phyloP scores from a whole-genome alignment of 2,888 invertebrate species.

The Drosophila parthenogenetica region DNA sequence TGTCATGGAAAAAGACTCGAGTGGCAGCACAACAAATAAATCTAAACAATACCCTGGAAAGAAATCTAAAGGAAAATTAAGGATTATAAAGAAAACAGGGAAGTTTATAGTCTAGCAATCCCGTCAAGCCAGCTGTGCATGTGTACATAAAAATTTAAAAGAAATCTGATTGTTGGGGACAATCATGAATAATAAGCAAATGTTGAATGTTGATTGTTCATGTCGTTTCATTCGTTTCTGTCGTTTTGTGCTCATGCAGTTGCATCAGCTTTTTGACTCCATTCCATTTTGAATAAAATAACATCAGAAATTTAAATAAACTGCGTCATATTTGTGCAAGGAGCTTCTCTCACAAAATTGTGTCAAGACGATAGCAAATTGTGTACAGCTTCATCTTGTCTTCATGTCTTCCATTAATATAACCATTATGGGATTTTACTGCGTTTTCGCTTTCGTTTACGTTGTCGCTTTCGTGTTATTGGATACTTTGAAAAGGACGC shows the following conservation, averaged over 20 bases:
- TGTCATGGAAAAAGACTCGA: conserved; percentile 24
- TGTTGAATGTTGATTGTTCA: conserved; percentile 53
- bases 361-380: conserved; percentile 6
- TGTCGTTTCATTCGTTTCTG: conserved; percentile 4
- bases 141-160: conserved; percentile 62
- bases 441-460: conserved; percentile 72
- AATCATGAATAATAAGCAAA: conserved; percentile 74
- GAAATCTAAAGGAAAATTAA: too few relatives aligned
- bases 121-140: not conserved
- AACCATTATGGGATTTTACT: conserved; percentile 69
- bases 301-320: conserved; percentile 59
- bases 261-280: conserved; percentile 1
- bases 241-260: conserved; percentile 8
- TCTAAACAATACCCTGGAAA: conserved; percentile 30
- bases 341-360: not conserved
- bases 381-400: not conserved
- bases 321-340: conserved; percentile 29
- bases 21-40: conserved; percentile 52
- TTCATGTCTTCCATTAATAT: conserved; percentile 70
- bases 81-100: not conserved
- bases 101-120: not conserved
- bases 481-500: conserved; percentile 64
- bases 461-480: conserved; percentile 74
- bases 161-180: conserved; percentile 56
- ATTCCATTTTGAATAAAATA: conserved; percentile 38